Conservation (phyloP, 2,888 invertebrate species). For the Hypolimnas misippus region DNA sequence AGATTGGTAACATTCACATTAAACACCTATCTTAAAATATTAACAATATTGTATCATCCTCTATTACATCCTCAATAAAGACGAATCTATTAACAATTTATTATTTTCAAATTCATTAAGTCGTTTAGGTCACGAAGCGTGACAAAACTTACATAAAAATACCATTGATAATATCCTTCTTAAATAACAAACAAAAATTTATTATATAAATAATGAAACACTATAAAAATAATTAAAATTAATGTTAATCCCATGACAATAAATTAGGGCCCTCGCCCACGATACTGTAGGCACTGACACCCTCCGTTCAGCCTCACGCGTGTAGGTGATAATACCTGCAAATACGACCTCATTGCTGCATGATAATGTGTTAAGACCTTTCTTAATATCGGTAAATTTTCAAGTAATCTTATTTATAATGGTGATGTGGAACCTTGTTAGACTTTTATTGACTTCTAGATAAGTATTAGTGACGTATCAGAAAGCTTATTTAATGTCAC, state of each 20-base stretch:
- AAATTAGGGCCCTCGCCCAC: slow-evolving; percentile 77
- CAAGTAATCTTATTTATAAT: background rate
- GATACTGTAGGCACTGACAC: slow-evolving; percentile 63
- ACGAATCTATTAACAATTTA: too few relatives aligned
- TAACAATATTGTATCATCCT: too few relatives aligned
- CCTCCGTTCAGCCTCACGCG: slow-evolving; percentile 54
- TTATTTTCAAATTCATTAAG: too few relatives aligned
- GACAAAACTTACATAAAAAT: too few relatives aligned
- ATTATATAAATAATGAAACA: background rate
- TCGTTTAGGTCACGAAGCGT: too few relatives aligned
- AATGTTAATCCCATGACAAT: slow-evolving; percentile 59
- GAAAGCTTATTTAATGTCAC: background rate
- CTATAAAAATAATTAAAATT: slow-evolving; percentile 19
- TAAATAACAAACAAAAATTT: too few relatives aligned
- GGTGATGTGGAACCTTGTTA: background rate
- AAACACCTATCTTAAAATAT: too few relatives aligned
- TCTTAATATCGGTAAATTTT: background rate
- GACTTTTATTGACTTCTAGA: background rate
- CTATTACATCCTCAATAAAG: too few relatives aligned
- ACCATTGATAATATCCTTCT: too few relatives aligned
- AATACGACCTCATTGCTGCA: slow-evolving; percentile 29
- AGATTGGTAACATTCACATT: too few relatives aligned
- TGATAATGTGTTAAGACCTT: background rate
- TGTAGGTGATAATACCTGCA: slow-evolving; percentile 54
- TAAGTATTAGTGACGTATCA: background rate